Evolutionary conservation across 30 jellyfish, hydroid and myxozoan species (phyloP).

Genomic region (Cassiopea xamachana): DNA sequence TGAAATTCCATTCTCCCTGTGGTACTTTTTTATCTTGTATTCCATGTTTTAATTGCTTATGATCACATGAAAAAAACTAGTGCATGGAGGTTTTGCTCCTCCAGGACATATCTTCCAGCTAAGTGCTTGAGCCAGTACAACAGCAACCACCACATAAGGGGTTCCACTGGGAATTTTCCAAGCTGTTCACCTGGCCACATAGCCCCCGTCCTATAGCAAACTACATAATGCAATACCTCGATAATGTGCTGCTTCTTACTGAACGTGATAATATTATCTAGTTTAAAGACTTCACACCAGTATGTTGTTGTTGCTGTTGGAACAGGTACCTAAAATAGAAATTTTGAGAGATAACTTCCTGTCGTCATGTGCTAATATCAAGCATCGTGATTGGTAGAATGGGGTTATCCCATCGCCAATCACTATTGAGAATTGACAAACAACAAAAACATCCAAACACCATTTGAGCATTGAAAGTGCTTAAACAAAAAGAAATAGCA

Average conservation of each 20-base stretch:
- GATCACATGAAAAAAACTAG: too few species aligned
- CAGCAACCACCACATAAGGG: not conserved
- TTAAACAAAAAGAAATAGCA: too few species aligned
- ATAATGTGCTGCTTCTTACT: conserved; percentile 23
- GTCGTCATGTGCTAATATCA: not conserved
- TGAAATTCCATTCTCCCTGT: too few species aligned
- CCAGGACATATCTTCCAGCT: too few species aligned
- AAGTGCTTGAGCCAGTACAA: too few species aligned
- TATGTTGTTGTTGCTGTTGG: conserved; percentile 35
- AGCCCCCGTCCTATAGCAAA: not conserved
- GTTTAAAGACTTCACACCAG: conserved; percentile 53
- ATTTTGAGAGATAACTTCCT: not conserved
- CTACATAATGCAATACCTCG: conserved; percentile 2
- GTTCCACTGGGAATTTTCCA: not conserved
- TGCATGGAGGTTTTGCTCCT: too few species aligned
- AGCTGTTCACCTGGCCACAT: not conserved
- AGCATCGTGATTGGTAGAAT: not conserved
- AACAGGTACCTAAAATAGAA: conserved; percentile 22
- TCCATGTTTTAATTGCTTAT: too few species aligned
- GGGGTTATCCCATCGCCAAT: not conserved
- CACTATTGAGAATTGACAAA: not conserved
- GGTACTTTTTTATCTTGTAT: too few species aligned
- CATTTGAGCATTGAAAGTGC: too few species aligned
- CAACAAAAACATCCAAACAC: too few species aligned
- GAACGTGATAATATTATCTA: conserved; percentile 12